A percentile compares a stretch with the other conserved stretches of the same genome.
These are phyloP conservation scores for Gibbula magus DNA, from an alignment of 2,888 invertebrate genomes.

Conservation along the genomic window DNA sequence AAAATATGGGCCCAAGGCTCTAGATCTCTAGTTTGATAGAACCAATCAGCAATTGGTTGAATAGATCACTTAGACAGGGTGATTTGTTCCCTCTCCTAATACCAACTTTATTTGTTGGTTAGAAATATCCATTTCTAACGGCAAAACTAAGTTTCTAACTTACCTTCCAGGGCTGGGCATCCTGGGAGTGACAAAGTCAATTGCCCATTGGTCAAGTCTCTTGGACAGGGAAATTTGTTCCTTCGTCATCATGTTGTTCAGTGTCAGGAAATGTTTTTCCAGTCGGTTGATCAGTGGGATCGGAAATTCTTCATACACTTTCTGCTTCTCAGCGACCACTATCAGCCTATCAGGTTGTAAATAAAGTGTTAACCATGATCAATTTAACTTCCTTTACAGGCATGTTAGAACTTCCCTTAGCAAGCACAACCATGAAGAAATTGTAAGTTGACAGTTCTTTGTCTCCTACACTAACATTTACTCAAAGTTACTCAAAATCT, in stretches of 20 bases:
- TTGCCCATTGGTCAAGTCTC: constrained; percentile 57
- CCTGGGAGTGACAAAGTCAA: constrained; percentile 40
- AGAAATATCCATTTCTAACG: too few species aligned
- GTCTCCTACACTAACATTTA: neutral
- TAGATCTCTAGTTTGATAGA: too few species aligned
- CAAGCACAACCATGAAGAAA: too few species aligned
- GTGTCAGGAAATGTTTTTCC: constrained; percentile 73
- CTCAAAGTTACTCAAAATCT: too few species aligned
- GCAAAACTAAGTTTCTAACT: neutral
- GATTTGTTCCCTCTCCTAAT: too few species aligned
- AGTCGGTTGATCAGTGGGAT: constrained; percentile 72
- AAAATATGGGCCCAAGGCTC: too few species aligned
- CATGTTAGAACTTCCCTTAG: too few species aligned
- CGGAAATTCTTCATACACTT: constrained; percentile 70
- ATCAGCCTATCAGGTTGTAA: constrained; percentile 67
- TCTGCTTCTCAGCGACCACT: constrained; percentile 70
- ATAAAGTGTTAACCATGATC: too few species aligned
- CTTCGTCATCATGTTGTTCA: constrained; percentile 62
- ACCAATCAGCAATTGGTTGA: too few species aligned
- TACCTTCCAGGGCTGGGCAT: neutral
- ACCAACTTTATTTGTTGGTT: too few species aligned
- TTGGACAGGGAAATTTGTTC: constrained; percentile 53
- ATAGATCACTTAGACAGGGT: too few species aligned
- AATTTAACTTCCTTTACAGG: too few species aligned
- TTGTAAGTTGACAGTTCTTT: neutral